A percentile compares a stretch with the other conserved stretches of the same genome.
Conservation (phyloP, 2,113 vertebrate species). For the Rissa tridactyla region DNA sequence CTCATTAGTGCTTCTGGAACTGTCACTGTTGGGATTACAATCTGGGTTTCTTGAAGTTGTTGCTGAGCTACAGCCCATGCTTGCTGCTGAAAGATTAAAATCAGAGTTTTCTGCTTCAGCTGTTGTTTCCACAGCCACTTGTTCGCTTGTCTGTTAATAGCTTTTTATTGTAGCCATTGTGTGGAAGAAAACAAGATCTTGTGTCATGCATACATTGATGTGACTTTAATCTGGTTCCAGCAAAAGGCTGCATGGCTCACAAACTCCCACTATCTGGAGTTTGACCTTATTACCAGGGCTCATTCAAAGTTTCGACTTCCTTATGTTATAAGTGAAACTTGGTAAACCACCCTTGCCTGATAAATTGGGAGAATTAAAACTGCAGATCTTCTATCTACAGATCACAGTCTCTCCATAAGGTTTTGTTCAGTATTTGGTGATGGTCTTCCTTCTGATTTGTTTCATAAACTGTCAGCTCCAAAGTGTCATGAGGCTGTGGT, state of each 20-base stretch:
- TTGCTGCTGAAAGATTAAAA: not conserved
- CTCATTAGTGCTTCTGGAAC: not conserved
- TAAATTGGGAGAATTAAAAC: not conserved
- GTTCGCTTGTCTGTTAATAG: not conserved
- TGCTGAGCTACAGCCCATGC: not conserved
- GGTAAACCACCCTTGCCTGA: not conserved
- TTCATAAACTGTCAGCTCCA: not conserved
- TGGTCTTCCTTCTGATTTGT: not conserved
- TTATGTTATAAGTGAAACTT: not conserved
- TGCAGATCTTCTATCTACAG: not conserved
- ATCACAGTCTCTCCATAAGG: not conserved
- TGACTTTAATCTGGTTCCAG: not conserved
- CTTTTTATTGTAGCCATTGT: not conserved
- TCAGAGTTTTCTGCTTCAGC: not conserved
- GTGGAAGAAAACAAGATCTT: not conserved
- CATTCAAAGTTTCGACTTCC: fast-evolving
- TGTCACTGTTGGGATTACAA: not conserved
- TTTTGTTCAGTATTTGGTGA: not conserved
- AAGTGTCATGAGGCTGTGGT: not conserved
- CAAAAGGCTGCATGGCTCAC: not conserved
- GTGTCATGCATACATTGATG: not conserved
- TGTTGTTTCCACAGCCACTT: not conserved
- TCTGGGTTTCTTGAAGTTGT: not conserved
- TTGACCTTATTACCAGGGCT: not conserved
- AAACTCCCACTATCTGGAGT: not conserved